These are phyloP conservation scores for Notothenia coriiceps DNA, from an alignment of 2,113 vertebrate genomes.

Conservation along the genomic window DNA sequence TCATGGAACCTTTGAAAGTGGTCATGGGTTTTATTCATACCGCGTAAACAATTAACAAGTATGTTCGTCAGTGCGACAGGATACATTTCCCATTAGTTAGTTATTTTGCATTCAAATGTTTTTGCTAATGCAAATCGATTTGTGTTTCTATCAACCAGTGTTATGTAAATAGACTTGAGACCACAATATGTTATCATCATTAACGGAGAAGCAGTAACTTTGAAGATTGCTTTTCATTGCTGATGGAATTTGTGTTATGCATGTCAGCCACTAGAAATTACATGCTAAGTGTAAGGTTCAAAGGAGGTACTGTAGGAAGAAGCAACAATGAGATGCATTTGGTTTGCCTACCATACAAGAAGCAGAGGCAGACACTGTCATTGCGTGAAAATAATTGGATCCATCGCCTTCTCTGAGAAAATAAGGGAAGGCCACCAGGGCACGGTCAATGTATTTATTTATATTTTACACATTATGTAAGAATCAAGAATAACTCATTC, in stretches of 20 bases:
- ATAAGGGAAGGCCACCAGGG: too few species aligned
- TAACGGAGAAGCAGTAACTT: slow-evolving; percentile 32
- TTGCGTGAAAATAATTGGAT: neutral
- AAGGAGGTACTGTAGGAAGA: neutral
- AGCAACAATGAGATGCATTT: slow-evolving; percentile 1
- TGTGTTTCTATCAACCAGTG: slow-evolving; percentile 34
- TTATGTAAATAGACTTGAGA: slow-evolving; percentile 47
- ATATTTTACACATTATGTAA: too few species aligned
- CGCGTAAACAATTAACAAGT: neutral
- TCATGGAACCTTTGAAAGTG: neutral
- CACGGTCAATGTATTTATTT: too few species aligned
- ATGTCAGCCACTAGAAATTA: neutral
- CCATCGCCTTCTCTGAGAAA: neutral
- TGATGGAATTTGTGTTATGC: slow-evolving; percentile 23
- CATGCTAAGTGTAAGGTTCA: neutral
- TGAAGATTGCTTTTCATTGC: slow-evolving; percentile 21
- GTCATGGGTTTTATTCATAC: neutral
- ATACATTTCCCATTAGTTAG: slow-evolving; percentile 32
- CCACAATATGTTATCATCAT: slow-evolving; percentile 52
- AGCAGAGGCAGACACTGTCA: neutral
- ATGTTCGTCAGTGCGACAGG: neutral
- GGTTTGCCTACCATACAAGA: neutral
- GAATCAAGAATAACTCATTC: neutral
- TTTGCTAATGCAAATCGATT: slow-evolving; percentile 52
- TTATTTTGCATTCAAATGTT: slow-evolving; percentile 43